Evolutionary conservation across 2,888 invertebrate species (phyloP).

Genomic region (Zootermopsis nevadensis): DNA sequence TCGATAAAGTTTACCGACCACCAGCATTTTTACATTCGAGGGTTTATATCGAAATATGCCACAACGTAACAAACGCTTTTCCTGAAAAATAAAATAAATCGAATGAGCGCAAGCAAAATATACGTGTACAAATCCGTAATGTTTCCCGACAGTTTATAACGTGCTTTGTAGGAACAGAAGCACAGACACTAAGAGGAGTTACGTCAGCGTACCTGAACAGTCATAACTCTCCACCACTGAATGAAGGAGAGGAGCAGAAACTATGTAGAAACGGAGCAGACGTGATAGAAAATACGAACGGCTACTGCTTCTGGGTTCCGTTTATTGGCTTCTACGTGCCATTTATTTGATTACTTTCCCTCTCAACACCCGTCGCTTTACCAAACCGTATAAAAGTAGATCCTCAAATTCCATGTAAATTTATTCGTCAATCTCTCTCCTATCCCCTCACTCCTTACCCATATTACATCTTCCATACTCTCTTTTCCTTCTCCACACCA

Average conservation of each 20-base stretch:
- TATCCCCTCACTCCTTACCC: not conserved
- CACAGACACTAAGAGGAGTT: not conserved
- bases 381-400: slow-evolving; percentile 19
- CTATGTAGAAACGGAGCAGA: not conserved
- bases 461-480: not conserved
- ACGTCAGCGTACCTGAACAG: not conserved
- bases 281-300: slow-evolving; percentile 15
- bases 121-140: too few species aligned
- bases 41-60: too few species aligned
- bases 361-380: slow-evolving; percentile 24
- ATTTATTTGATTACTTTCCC: slow-evolving; percentile 50
- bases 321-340: slow-evolving; percentile 43
- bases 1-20: too few species aligned
- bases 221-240: not conserved
- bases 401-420: slow-evolving; percentile 47
- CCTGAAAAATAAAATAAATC: too few species aligned
- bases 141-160: too few species aligned
- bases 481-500: not conserved
- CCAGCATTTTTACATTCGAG: too few species aligned
- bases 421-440: slow-evolving; percentile 46
- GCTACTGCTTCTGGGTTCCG: slow-evolving; percentile 17
- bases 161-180: too few species aligned
- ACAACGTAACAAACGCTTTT: too few species aligned
- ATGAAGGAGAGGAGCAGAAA: not conserved
- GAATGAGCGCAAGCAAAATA: too few species aligned